phyloP scores from a whole-genome alignment of 2,113 vertebrate genomes.

The Verasper variegatus region DNA sequence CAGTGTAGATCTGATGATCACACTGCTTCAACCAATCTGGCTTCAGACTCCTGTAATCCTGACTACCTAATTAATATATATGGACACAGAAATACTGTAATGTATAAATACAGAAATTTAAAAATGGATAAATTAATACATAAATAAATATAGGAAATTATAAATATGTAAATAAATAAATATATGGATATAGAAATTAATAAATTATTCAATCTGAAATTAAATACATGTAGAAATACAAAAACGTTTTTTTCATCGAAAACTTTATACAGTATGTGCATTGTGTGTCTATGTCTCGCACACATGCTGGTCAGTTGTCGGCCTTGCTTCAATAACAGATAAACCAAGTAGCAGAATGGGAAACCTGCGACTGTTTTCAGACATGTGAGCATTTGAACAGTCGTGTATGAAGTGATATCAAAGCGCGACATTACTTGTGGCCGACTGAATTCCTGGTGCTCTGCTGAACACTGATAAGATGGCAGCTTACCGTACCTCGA shows the following conservation, averaged over 20 bases:
- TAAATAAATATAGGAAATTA: too few species aligned
- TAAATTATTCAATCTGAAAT: too few species aligned
- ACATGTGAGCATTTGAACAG: constrained; percentile 37
- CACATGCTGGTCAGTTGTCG: neutral
- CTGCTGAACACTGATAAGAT: constrained; percentile 65
- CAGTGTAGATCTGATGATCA: too few species aligned
- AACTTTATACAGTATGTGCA: neutral
- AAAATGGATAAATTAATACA: neutral
- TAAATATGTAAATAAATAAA: too few species aligned
- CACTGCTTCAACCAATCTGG: too few species aligned
- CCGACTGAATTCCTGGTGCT: constrained; percentile 45
- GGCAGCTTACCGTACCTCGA: constrained; percentile 53
- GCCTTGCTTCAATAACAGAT: too few species aligned
- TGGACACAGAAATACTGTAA: neutral
- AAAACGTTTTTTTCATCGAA: too few species aligned
- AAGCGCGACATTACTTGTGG: constrained; percentile 45
- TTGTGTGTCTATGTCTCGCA: neutral
- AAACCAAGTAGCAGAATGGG: neutral
- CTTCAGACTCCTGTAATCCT: too few species aligned
- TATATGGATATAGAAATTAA: too few species aligned
- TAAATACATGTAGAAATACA: neutral
- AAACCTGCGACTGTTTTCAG: constrained; percentile 20
- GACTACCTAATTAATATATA: neutral
- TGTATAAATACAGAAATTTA: neutral
- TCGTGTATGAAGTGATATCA: constrained; percentile 47